Conservation (phyloP, 2,113 vertebrate genomes). For the Oreochromis tanganicae region DNA sequence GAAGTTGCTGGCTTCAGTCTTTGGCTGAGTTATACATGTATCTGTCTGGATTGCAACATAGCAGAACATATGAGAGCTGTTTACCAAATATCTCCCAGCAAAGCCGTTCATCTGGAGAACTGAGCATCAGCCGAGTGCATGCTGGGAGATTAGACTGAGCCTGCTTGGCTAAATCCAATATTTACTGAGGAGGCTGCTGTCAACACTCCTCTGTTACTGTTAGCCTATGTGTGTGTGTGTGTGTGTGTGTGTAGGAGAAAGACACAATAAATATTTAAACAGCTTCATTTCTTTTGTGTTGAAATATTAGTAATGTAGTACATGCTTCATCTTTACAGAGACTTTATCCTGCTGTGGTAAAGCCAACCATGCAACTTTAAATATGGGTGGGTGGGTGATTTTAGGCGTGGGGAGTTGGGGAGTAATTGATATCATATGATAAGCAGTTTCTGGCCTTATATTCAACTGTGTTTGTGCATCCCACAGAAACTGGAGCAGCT, state of each 20-base stretch:
- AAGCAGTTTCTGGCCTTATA: neutral
- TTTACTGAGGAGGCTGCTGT: constrained; percentile 59
- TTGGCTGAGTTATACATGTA: constrained; percentile 6
- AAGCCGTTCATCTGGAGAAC: constrained; percentile 58
- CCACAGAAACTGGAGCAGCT: neutral
- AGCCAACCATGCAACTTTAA: neutral
- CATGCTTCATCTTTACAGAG: neutral
- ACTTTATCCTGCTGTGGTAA: neutral
- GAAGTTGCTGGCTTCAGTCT: neutral
- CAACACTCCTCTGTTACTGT: constrained; percentile 38
- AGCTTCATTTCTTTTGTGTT: neutral
- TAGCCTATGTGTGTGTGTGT: neutral
- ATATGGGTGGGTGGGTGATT: neutral
- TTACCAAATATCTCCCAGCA: constrained; percentile 53
- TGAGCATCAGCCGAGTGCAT: constrained; percentile 52
- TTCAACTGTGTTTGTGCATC: neutral
- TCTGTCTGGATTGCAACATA: constrained; percentile 52
- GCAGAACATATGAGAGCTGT: constrained; percentile 65
- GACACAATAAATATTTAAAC: neutral
- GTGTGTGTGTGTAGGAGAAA: neutral
- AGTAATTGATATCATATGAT: neutral
- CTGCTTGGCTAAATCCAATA: constrained; percentile 54
- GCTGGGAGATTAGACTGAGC: constrained; percentile 58
- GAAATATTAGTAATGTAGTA: neutral
- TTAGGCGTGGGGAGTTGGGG: neutral